These are phyloP conservation scores for Morpho helenor DNA, from an alignment of 2,888 invertebrate species.

Conservation along the genomic window DNA sequence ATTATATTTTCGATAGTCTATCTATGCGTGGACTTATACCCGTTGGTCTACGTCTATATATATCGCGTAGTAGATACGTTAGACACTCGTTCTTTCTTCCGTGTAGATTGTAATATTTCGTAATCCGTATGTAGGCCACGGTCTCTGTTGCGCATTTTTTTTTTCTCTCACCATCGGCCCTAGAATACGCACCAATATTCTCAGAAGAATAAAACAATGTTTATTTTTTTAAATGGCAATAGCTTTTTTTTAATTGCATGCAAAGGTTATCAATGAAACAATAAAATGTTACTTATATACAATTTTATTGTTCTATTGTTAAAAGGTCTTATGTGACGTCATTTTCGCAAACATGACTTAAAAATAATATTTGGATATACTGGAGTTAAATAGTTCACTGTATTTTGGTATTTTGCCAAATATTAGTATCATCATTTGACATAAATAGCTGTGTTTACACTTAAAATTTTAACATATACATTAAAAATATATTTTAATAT, in stretches of 20 bases:
- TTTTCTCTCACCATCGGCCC: conserved; percentile 40
- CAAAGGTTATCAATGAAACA: too few relatives aligned
- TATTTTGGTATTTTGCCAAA: conserved; percentile 45
- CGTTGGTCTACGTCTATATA: conserved; percentile 65
- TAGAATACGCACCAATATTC: conserved; percentile 16
- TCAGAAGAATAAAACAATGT: conserved; percentile 11
- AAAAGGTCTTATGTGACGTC: conserved; percentile 18
- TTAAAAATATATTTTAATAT: too few relatives aligned
- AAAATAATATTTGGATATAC: conserved; percentile 14
- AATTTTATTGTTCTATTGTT: conserved; percentile 19
- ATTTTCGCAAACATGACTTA: conserved; percentile 8
- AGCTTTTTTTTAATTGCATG: too few relatives aligned
- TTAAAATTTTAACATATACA: too few relatives aligned
- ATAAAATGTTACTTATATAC: not conserved
- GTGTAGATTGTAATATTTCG: conserved; percentile 67
- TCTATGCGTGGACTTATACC: conserved; percentile 50
- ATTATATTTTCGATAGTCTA: conserved; percentile 22
- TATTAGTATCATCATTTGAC: conserved; percentile 25
- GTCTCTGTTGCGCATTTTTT: conserved; percentile 69
- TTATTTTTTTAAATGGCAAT: conserved; percentile 1
- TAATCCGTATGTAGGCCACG: conserved; percentile 73
- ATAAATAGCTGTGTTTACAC: conserved; percentile 26
- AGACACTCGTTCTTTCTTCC: conserved; percentile 63
- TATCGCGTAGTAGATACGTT: conserved; percentile 64
- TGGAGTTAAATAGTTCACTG: conserved; percentile 32